Evolutionary conservation across 2,888 invertebrate species (phyloP), one percentile per base, ranked within the genome.

Genomic region (Neelides folsomi): DNA sequence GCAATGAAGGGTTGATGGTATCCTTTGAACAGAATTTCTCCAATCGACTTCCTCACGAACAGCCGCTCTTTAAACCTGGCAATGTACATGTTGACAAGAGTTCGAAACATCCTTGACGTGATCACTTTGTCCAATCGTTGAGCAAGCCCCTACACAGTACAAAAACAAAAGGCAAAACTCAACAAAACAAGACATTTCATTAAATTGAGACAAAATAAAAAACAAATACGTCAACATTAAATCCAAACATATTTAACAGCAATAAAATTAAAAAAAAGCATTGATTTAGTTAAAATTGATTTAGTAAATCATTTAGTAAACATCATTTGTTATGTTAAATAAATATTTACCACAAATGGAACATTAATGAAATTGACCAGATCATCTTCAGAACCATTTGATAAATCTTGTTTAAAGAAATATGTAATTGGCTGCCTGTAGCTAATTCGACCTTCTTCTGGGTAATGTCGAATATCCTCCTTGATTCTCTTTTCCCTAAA

Each of bases 401-500:
- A 56, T 9, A 43, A 15, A 9, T 50, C 53, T 43, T 9, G 15
- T n/a, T 51, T 40, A 34, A 57, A 63, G 19, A 36, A 16, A 45
- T 58, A 63, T 18, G 51, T 48, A 5, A 56, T 56, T 15, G 49
- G 44, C 34, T 60, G 54, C 18, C 46, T 35, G 51, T 55, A 63
- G 2, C 41, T 56, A 1, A 63, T 41, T 1, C 59, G 56, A 42
- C 59, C 61, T 1, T 46, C 39, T 13, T 35, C 52, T 37, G 44
- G 36, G 38, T 62, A 52, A 3, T 44, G 34, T 16, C 13, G 10
- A 8, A 62, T 47, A 10, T 56, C 54, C 12, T 53, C 43, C 42
- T 63, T 63, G 5, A 43, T n/a, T 19, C 63, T 48, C 4, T 27
- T 54, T 45, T 63, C 56, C 18, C 61, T 60, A 37, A 9, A 49